Evolutionary conservation across 2,888 invertebrate species (phyloP).

Genomic region (Gari tellinella): DNA sequence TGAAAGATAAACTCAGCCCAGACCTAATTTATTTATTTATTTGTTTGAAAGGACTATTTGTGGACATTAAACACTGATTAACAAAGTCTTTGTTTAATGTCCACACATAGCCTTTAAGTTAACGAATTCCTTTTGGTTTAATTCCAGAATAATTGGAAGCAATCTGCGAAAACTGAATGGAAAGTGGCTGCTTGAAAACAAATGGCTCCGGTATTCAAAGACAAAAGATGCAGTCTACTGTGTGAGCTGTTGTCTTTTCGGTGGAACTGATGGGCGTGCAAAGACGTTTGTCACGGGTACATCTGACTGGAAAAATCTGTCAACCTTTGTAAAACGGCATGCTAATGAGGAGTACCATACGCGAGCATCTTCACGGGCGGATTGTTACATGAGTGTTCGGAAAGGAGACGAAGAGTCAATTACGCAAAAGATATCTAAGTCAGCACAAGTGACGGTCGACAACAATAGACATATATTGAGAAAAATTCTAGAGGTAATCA

Average conservation of each 20-base stretch:
- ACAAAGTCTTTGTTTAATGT: too few species aligned
- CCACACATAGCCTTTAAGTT: too few species aligned
- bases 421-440: too few species aligned
- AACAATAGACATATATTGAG: neutral
- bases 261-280: slow-evolving; percentile 10
- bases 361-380: too few species aligned
- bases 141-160: neutral
- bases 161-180: slow-evolving; percentile 30
- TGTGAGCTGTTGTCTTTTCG: slow-evolving; percentile 18
- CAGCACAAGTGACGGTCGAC: neutral
- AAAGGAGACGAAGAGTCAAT: too few species aligned
- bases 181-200: slow-evolving; percentile 26
- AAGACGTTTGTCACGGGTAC: slow-evolving; percentile 13
- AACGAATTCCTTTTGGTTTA: too few species aligned
- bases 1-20: too few species aligned
- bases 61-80: too few species aligned
- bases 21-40: too few species aligned
- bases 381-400: too few species aligned
- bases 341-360: neutral
- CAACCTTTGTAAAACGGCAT: slow-evolving; percentile 26
- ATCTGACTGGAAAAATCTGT: slow-evolving; percentile 21
- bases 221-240: slow-evolving; percentile 31
- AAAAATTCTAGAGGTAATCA: slow-evolving; percentile 4
- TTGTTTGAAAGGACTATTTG: too few species aligned
- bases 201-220: slow-evolving; percentile 32